These are phyloP conservation scores for Chaetura pelagica DNA, from an alignment of 2,113 vertebrate genomes.

Conservation along the genomic window DNA sequence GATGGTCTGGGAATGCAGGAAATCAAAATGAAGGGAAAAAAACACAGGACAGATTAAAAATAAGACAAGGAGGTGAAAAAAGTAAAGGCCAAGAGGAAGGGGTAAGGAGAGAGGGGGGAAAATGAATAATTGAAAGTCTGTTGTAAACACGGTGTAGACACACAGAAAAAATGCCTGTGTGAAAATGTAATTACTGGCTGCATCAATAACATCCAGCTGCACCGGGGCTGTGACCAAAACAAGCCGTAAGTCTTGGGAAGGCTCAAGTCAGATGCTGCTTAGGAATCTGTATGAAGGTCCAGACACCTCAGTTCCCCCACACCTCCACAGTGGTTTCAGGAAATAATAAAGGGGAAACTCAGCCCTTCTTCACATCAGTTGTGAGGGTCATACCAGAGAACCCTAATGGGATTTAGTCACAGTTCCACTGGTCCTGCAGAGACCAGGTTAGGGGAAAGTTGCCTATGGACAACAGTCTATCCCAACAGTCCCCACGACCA, in stretches of 20 bases:
- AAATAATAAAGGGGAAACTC: neutral
- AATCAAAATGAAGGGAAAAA: neutral
- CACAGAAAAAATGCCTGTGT: neutral
- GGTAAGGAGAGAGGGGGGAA: neutral
- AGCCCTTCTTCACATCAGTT: neutral
- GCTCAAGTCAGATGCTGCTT: neutral
- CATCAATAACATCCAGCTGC: constrained; percentile 54
- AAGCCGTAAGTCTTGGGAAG: constrained; percentile 31
- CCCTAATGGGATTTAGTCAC: neutral
- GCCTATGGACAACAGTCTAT: neutral
- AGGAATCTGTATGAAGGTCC: neutral
- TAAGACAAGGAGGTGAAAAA: neutral
- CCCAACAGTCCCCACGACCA: rapidly evolving
- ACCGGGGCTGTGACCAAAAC: neutral
- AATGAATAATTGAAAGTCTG: constrained; percentile 44
- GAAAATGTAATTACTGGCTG: constrained; percentile 53
- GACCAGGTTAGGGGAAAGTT: neutral
- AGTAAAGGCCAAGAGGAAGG: neutral
- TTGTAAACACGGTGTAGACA: constrained; percentile 29
- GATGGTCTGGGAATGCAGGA: neutral
- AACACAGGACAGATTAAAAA: neutral
- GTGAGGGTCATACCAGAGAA: neutral
- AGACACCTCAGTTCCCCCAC: neutral
- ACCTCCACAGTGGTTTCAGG: rapidly evolving
- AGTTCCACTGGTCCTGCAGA: neutral